These are phyloP conservation scores for Apogon talboti DNA, from an alignment of 2,797 vertebrate species.

Conservation along the genomic window DNA sequence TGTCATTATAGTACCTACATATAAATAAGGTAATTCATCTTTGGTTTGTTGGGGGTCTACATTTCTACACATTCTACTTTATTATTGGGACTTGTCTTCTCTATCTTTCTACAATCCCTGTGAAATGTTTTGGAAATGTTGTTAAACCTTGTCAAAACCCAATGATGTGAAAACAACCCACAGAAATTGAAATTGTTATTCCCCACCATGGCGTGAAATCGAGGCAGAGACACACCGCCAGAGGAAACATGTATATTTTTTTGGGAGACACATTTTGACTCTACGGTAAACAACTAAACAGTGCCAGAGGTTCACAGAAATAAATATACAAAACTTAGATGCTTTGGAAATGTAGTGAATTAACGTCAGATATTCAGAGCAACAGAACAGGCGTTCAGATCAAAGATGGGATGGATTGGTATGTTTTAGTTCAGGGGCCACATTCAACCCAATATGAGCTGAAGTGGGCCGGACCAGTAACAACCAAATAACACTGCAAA, in stretches of 20 bases:
- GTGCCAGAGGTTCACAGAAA: slow-evolving; percentile 44
- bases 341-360: slow-evolving; percentile 49
- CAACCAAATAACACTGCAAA: too few species aligned
- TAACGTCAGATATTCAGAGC: slow-evolving; percentile 39
- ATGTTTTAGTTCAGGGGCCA: too few species aligned
- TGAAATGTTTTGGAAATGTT: slow-evolving; percentile 31
- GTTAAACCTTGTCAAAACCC: slow-evolving; percentile 41
- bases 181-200: slow-evolving; percentile 58
- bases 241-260: slow-evolving; percentile 59
- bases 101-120: slow-evolving; percentile 3
- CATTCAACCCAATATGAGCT: too few species aligned
- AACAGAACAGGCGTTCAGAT: slow-evolving; percentile 22
- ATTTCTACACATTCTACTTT: slow-evolving; percentile 3
- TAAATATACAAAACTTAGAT: slow-evolving; percentile 50
- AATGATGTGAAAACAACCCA: slow-evolving; percentile 50
- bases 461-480: too few species aligned
- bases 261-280: slow-evolving; percentile 51
- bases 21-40: neutral
- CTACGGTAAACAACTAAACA: slow-evolving; percentile 46
- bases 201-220: slow-evolving; percentile 56
- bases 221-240: slow-evolving; percentile 40
- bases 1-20: neutral
- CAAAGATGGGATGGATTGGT: slow-evolving; percentile 10
- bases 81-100: neutral
- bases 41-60: slow-evolving; percentile 5